phyloP scores from a whole-genome alignment of 2,888 invertebrate genomes.

The Ochropacha duplaris region DNA sequence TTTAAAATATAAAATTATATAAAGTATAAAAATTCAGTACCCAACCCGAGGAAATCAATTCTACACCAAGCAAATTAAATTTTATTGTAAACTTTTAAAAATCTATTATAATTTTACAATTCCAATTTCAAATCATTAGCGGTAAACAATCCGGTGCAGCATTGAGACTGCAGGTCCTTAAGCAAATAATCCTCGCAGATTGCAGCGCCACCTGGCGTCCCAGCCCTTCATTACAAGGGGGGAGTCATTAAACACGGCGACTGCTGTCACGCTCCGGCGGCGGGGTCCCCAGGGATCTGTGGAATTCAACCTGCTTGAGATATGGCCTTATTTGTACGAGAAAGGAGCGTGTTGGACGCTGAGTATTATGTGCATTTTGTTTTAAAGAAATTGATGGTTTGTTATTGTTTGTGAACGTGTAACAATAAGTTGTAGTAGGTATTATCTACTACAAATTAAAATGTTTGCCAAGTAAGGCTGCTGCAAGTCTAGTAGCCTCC shows the following conservation, averaged over 20 bases:
- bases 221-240: conserved; percentile 1
- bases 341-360: neutral
- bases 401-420: no score
- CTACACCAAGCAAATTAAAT: neutral
- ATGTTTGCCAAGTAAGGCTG: no score
- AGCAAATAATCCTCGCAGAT: conserved; percentile 12
- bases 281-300: conserved; percentile 10
- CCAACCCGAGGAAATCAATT: neutral
- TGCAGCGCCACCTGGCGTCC: conserved; percentile 7
- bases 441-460: no score
- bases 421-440: no score
- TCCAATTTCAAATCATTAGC: neutral
- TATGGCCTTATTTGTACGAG: conserved; percentile 11
- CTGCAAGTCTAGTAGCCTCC: no score
- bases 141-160: neutral
- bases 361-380: neutral
- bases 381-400: no score
- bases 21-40: neutral
- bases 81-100: neutral
- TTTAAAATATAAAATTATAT: no score
- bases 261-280: conserved; percentile 17
- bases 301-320: conserved; percentile 17
- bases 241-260: conserved; percentile 25
- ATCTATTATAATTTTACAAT: neutral
- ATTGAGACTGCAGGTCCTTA: conserved; percentile 3